Evolutionary conservation across 1,140 invertebrate species (phyloP).

Genomic region (Papilio polyxenes): DNA sequence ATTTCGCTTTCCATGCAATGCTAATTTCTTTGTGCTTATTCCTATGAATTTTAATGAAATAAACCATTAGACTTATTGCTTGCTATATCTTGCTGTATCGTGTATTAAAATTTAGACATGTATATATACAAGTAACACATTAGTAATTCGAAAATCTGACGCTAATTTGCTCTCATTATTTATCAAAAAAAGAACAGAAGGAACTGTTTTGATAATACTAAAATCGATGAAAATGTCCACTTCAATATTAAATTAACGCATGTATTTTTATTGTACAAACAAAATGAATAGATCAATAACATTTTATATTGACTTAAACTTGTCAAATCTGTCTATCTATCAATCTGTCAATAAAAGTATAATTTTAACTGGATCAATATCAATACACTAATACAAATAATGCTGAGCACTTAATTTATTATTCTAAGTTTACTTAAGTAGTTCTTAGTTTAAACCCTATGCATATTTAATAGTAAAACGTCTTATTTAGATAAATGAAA

Average conservation of each 20-base stretch:
- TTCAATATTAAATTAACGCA: too few species aligned
- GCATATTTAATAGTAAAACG: background rate
- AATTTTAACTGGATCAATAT: background rate
- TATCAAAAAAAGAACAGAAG: too few species aligned
- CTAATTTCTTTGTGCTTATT: slow-evolving; percentile 30
- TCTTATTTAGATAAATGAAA: background rate
- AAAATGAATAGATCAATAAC: too few species aligned
- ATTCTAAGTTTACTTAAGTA: background rate
- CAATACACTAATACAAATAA: background rate
- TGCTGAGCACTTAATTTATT: background rate
- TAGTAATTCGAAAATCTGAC: too few species aligned
- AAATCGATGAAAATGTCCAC: too few species aligned
- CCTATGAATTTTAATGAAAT: background rate
- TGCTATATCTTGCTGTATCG: background rate
- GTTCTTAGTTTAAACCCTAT: background rate
- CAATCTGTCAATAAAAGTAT: background rate
- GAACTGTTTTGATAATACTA: too few species aligned
- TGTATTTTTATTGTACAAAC: too few species aligned
- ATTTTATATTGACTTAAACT: background rate
- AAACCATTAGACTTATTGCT: background rate
- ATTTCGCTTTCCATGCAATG: background rate
- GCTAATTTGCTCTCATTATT: too few species aligned
- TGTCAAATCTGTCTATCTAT: background rate
- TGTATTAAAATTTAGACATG: background rate
- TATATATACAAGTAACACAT: background rate